A percentile compares a stretch with the other conserved stretches of the same genome.
Conservation (phyloP, 1,140 invertebrate species). For the Cardiocondyla obscurior region DNA sequence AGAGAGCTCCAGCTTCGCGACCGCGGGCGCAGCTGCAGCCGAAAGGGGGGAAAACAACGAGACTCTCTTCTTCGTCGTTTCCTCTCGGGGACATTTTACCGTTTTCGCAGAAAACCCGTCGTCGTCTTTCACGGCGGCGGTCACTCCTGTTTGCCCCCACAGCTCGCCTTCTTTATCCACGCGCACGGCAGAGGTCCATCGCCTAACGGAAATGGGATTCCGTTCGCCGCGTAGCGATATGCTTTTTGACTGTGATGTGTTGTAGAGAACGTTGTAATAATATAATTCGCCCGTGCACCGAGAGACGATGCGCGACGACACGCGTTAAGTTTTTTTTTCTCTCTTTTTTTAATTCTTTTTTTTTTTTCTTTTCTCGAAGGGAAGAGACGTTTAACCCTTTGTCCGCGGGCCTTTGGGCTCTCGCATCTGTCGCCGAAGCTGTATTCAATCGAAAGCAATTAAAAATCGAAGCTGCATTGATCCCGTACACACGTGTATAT, state of each 20-base stretch:
- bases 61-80: not conserved
- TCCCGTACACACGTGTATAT: not conserved
- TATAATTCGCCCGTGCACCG: constrained; percentile 51
- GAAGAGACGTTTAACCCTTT: not conserved
- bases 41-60: not conserved
- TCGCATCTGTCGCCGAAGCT: not conserved
- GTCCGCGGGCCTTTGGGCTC: not conserved
- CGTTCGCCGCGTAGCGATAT: constrained; percentile 61
- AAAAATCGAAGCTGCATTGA: not conserved
- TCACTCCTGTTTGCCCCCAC: not conserved
- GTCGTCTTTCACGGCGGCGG: not conserved
- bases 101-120: not conserved
- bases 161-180: not conserved
- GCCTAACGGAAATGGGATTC: constrained; percentile 2
- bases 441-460: not conserved
- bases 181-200: constrained; percentile 6
- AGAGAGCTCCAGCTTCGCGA: not conserved
- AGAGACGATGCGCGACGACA: constrained; percentile 7
- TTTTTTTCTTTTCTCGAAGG: not conserved
- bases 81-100: not conserved
- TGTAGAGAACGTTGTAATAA: constrained; percentile 66
- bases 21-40: not conserved
- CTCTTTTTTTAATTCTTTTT: constrained; percentile 9
- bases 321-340: constrained; percentile 25
- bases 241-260: constrained; percentile 75